Percentiles rank a stretch among this genome's conserved stretches.
These are phyloP conservation scores for Python bivittatus DNA, from an alignment of 2,113 vertebrate genomes.

Conservation along the genomic window DNA sequence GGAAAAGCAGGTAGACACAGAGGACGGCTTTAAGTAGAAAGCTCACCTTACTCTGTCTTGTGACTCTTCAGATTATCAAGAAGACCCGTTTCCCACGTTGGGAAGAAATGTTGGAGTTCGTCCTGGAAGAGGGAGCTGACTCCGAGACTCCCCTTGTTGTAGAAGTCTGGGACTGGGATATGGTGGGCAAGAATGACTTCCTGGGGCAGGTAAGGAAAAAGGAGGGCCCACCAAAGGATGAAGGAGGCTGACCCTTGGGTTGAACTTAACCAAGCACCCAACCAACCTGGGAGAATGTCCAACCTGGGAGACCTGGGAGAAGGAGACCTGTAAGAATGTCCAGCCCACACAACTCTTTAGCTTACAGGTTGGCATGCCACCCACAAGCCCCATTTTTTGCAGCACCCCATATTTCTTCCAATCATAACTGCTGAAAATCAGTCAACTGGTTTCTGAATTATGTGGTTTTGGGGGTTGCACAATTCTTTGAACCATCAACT, in stretches of 20 bases:
- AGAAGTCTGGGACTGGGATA: conserved; percentile 94
- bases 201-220: conserved; percentile 80
- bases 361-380: background rate
- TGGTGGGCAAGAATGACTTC: conserved; percentile 94
- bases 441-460: too few species aligned
- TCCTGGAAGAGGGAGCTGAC: conserved; percentile 67
- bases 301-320: too few species aligned
- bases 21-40: too few species aligned
- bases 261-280: background rate
- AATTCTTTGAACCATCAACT: too few species aligned
- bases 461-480: too few species aligned
- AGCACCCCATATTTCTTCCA: background rate
- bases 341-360: background rate
- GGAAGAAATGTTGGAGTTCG: conserved; percentile 84
- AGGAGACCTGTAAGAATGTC: background rate
- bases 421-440: too few species aligned
- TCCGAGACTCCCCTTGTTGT: conserved; percentile 57
- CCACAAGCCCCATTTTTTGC: background rate
- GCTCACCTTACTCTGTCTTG: background rate
- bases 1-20: too few species aligned
- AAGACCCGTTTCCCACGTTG: conserved; percentile 89
- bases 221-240: background rate
- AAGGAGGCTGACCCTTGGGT: background rate
- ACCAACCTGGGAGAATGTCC: background rate
- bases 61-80: conserved; percentile 81